Base-by-base conservation (phyloP, 2,113 vertebrate genomes). In the Coracopsis vasa region DNA sequence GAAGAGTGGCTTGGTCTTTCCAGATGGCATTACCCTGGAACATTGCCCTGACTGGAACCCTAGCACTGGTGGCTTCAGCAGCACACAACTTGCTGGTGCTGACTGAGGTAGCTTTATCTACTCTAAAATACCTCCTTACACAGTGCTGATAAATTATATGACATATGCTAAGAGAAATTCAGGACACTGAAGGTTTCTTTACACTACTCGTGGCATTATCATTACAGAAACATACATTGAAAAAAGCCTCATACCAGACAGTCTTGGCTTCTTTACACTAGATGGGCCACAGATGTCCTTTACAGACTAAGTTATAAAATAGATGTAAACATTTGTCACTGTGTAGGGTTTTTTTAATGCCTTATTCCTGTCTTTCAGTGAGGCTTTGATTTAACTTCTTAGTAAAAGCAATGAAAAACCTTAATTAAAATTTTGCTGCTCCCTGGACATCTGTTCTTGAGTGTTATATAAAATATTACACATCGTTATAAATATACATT, bases 371-470 rank as follows among this genome's bases (percentile, higher is more conserved):
- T 48, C 88, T 92, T 92, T 75, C 94, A 85, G 60, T 78, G 60
- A 39, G 37, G 54, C 89, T 95, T 92, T n/a, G 86, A 92, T 69
- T 94, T 67, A 56, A 28, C 65, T 96, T 88, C 86, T 80, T 42
- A 89, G 54, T 42, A 94, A 92, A 91, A 91, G 93, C 93, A 95
- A 75, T 53, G 91, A 73, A 94, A 97, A 97, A 81, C 39, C 78
- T 86, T 95, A 96, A 96, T 97, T 97, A 97, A 96, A 96, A 91
- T 84, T 92, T 97, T 91, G 77, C 84, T 89, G 91, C 77, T 95
- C 95, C 89, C 89, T 85, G 93, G 96, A 94, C 96, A 97, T 96
- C 95, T 96, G 96, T 89, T 96, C 65, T 42, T 28, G 51, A 95
- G 86, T n/a, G 86, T 96, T 97, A 96, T 18, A 81, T 95, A 96